These are phyloP conservation scores for Trachemys scripta DNA, from an alignment of 2,113 vertebrate genomes.

Conservation along the genomic window DNA sequence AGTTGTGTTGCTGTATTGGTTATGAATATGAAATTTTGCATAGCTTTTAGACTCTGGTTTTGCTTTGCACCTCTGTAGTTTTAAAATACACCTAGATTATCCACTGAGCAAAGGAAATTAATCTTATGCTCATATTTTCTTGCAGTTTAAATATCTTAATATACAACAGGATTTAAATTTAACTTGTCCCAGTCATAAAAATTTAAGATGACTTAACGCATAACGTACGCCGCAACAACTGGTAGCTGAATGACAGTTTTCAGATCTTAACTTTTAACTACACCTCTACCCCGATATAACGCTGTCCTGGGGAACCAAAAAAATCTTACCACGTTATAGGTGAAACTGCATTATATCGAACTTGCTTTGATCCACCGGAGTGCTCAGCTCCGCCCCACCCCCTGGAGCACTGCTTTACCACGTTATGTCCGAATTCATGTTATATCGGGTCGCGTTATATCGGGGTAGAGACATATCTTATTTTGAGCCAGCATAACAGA, in stretches of 20 bases:
- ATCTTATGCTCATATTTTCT: too few relatives aligned
- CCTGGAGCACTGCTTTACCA: too few relatives aligned
- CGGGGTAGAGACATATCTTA: background rate
- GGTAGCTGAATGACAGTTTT: background rate
- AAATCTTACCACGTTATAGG: too few relatives aligned
- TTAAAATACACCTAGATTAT: background rate
- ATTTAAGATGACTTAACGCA: background rate
- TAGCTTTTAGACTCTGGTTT: background rate
- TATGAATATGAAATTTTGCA: background rate
- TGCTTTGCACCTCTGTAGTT: background rate
- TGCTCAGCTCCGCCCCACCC: too few relatives aligned
- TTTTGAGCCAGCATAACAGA: background rate
- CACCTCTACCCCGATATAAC: too few relatives aligned
- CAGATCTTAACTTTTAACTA: background rate
- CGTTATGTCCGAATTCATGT: too few relatives aligned
- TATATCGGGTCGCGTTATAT: too few relatives aligned
- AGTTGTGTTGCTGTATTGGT: background rate
- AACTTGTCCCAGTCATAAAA: background rate
- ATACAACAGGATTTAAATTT: background rate
- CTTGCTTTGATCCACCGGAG: too few relatives aligned
- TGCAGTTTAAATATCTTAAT: background rate
- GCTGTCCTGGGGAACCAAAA: too few relatives aligned
- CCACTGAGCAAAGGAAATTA: background rate
- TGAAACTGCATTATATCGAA: too few relatives aligned
- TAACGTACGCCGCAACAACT: background rate